These are phyloP conservation scores for Sepiola atlantica DNA, from an alignment of 2,888 invertebrate species.

Conservation along the genomic window DNA sequence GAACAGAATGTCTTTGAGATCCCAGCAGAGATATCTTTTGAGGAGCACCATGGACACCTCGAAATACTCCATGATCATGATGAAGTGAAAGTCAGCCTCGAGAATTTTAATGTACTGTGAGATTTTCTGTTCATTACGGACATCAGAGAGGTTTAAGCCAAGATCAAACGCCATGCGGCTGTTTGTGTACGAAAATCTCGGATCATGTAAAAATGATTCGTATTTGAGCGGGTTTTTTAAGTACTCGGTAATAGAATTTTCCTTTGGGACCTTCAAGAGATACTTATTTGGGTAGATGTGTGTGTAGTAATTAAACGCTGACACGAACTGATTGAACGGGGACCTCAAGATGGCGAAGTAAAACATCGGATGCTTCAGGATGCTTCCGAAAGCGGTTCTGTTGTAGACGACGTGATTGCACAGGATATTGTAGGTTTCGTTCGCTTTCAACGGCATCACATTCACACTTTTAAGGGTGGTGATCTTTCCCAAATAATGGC, in stretches of 20 bases:
- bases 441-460: neutral
- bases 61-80: conserved; percentile 70
- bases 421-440: conserved; percentile 48
- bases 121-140: conserved; percentile 48
- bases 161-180: conserved; percentile 66
- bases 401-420: conserved; percentile 65
- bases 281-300: neutral
- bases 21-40: conserved; percentile 66
- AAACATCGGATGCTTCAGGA: conserved; percentile 50
- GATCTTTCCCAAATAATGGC: conserved; percentile 24
- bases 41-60: conserved; percentile 70
- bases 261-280: neutral
- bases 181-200: conserved; percentile 55
- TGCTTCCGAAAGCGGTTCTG: conserved; percentile 46
- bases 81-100: conserved; percentile 62
- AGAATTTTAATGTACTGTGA: conserved; percentile 57
- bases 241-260: neutral
- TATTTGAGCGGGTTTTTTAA: neutral
- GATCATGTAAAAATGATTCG: neutral
- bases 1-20: conserved; percentile 65
- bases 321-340: conserved; percentile 58
- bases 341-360: conserved; percentile 60
- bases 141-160: conserved; percentile 54
- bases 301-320: conserved; percentile 57
- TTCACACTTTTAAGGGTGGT: neutral